Evolutionary conservation across 1,140 invertebrate species (phyloP).

Genomic region (Metopolophium dirhodum): DNA sequence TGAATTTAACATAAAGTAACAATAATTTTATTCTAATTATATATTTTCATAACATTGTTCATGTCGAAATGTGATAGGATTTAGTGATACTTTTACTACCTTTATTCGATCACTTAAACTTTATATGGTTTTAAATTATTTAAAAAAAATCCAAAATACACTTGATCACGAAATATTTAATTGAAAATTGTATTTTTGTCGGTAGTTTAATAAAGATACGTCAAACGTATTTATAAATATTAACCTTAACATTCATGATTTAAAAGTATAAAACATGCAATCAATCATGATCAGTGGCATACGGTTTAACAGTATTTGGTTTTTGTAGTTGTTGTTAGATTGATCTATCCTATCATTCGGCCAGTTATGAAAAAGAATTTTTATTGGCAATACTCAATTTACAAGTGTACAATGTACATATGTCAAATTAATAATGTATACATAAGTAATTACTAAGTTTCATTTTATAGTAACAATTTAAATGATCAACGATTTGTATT

Average conservation of each 20-base stretch:
- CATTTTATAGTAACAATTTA: neutral
- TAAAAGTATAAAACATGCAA: neutral
- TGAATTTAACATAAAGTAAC: neutral
- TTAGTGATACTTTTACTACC: neutral
- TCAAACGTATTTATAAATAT: neutral
- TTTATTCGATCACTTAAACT: neutral
- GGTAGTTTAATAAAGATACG: neutral
- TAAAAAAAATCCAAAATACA: neutral
- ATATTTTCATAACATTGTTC: neutral
- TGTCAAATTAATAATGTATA: neutral
- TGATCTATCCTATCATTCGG: neutral
- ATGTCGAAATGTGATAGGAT: neutral
- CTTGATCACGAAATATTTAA: neutral
- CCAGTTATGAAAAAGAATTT: neutral
- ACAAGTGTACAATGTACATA: neutral
- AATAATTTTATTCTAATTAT: neutral
- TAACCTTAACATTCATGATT: neutral
- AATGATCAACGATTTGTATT: neutral
- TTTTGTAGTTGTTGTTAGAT: neutral
- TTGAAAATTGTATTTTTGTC: neutral
- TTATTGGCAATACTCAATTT: neutral
- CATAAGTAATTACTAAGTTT: neutral
- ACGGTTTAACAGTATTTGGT: neutral
- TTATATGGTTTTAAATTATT: neutral
- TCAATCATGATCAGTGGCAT: neutral